Evolutionary conservation across 2,113 vertebrate species (phyloP).

Genomic region (Bostrychus sinensis): DNA sequence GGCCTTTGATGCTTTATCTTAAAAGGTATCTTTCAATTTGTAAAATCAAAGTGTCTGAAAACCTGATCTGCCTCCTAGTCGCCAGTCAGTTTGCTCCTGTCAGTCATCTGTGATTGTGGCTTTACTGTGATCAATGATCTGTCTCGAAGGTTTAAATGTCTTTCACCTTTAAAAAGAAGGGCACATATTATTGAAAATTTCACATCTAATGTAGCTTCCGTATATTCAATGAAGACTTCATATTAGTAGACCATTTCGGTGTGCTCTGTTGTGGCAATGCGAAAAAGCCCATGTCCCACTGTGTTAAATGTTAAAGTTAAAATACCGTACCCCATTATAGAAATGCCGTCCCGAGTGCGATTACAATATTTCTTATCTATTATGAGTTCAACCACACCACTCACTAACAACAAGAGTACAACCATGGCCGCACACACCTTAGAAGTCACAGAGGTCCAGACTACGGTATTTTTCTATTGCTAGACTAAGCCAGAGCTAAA

Average conservation of each 20-base stretch:
- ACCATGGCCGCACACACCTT: no score
- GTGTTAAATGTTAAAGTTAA: no score
- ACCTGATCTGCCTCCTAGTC: conserved; percentile 49
- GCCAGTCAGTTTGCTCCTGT: conserved; percentile 63
- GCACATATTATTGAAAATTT: conserved; percentile 22
- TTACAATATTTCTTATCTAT: no score
- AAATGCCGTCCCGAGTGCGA: no score
- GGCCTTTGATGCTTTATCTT: conserved; percentile 66
- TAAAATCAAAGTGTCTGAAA: conserved; percentile 70
- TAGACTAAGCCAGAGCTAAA: no score
- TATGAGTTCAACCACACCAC: neutral
- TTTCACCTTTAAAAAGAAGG: conserved; percentile 44
- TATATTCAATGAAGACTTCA: conserved; percentile 18
- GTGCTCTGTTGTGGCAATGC: neutral
- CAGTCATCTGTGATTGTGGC: conserved; percentile 60
- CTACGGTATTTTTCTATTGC: no score
- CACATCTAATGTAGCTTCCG: conserved; percentile 19
- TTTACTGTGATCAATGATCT: conserved; percentile 59
- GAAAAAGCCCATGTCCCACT: no score
- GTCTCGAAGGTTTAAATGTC: conserved; percentile 55
- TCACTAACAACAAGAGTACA: no score
- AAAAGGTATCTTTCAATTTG: conserved; percentile 73
- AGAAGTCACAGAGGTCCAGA: no score
- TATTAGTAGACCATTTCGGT: neutral
- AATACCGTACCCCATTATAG: no score